Percentiles rank a stretch among this genome's conserved stretches.
Conservation (phyloP, 1,140 invertebrate species). For the Ostrea edulis region DNA sequence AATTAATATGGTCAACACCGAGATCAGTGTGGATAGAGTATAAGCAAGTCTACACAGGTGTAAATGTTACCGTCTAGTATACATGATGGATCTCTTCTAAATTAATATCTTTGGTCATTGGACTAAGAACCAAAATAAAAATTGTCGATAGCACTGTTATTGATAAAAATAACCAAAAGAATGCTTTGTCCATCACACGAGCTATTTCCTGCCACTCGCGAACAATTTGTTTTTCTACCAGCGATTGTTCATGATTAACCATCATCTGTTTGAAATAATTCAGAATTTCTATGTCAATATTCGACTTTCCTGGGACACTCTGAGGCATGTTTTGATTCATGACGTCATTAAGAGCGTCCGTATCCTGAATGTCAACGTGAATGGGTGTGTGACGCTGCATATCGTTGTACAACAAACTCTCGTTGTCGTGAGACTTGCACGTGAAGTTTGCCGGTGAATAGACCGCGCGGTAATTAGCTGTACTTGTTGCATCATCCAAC, state of each 20-base stretch:
- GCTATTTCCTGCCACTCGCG: slow-evolving; percentile 74
- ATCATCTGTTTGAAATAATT: slow-evolving; percentile 69
- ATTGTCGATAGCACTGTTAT: slow-evolving; percentile 68
- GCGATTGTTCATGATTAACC: slow-evolving; percentile 63
- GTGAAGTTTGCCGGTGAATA: slow-evolving; percentile 48
- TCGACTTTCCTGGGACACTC: slow-evolving; percentile 42
- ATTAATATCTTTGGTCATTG: slow-evolving; percentile 68
- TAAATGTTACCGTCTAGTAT: neutral
- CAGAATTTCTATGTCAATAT: slow-evolving; percentile 67
- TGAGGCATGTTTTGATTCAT: slow-evolving; percentile 58
- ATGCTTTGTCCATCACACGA: slow-evolving; percentile 68
- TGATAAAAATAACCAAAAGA: slow-evolving; percentile 68
- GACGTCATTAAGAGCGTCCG: slow-evolving; percentile 55
- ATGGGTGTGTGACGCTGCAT: slow-evolving; percentile 45
- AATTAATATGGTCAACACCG: no score
- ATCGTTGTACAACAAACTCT: slow-evolving; percentile 54
- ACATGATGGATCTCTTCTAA: slow-evolving; percentile 25
- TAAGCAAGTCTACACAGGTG: no score
- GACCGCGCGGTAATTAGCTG: neutral
- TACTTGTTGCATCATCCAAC: slow-evolving; percentile 44
- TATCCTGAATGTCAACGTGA: slow-evolving; percentile 52
- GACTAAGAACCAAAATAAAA: slow-evolving; percentile 69
- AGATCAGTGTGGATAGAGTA: neutral
- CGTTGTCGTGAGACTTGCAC: slow-evolving; percentile 51
- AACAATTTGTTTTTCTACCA: slow-evolving; percentile 63